These are phyloP conservation scores for Lithodes maja DNA, from an alignment of 2,888 invertebrate species.

Conservation along the genomic window DNA sequence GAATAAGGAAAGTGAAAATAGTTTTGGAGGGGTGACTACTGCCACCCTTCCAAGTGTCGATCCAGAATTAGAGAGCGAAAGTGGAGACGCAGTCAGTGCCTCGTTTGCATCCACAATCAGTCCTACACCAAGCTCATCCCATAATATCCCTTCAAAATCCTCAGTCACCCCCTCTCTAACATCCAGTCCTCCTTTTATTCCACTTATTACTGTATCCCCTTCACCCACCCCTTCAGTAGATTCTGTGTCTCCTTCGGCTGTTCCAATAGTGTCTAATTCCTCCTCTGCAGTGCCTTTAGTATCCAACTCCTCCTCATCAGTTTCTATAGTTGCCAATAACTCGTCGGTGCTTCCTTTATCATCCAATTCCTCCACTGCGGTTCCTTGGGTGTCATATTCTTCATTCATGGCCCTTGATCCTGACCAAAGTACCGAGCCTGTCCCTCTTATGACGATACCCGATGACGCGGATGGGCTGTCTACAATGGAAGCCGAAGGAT, in stretches of 20 bases:
- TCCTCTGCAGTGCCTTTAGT: too few relatives aligned
- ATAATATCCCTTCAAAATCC: not conserved
- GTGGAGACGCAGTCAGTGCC: not conserved
- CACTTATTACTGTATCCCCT: too few relatives aligned
- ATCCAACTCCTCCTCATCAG: too few relatives aligned
- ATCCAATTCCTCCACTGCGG: not conserved
- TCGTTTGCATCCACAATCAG: not conserved
- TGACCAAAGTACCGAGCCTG: slow-evolving; percentile 25
- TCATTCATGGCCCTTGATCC: not conserved
- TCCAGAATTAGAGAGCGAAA: not conserved
- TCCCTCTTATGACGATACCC: slow-evolving; percentile 41
- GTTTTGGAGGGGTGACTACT: not conserved
- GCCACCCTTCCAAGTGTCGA: slow-evolving; percentile 2
- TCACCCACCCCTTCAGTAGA: too few relatives aligned
- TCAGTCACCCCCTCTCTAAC: not conserved
- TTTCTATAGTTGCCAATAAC: too few relatives aligned
- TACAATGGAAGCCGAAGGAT: slow-evolving; percentile 8
- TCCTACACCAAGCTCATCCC: not conserved
- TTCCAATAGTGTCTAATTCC: too few relatives aligned
- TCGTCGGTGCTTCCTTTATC: not conserved
- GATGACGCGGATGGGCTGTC: slow-evolving; percentile 44
- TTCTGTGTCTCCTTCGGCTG: too few relatives aligned
- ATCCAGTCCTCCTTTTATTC: too few relatives aligned
- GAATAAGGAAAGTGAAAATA: not conserved
- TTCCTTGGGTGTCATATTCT: not conserved